Evolutionary conservation across 2,113 vertebrate genomes (phyloP).

Genomic region (Coreoperca whiteheadi): DNA sequence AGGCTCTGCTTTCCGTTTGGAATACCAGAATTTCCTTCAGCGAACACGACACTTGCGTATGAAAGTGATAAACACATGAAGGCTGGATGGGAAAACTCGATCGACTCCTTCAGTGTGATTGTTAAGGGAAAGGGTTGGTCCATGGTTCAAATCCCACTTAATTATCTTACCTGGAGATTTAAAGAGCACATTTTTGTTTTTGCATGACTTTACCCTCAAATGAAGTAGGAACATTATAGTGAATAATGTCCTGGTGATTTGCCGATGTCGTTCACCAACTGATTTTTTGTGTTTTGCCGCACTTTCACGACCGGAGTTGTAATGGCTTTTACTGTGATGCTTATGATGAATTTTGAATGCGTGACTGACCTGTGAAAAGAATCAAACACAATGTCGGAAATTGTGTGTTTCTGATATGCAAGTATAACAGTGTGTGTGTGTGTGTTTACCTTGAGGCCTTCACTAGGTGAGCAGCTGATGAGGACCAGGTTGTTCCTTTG

Average conservation of each 20-base stretch:
- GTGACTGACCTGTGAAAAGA: too few relatives aligned
- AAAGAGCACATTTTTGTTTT: too few relatives aligned
- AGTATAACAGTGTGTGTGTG: neutral
- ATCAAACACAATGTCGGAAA: too few relatives aligned
- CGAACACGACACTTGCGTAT: neutral
- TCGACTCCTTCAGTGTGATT: neutral
- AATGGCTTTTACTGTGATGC: too few relatives aligned
- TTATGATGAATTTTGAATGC: too few relatives aligned
- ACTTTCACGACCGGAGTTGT: too few relatives aligned
- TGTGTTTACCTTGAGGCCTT: slow-evolving; percentile 88
- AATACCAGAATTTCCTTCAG: neutral
- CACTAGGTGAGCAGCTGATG: slow-evolving; percentile 84
- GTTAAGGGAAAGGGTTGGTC: neutral
- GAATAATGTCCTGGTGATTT: neutral
- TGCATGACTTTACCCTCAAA: neutral
- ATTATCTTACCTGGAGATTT: neutral
- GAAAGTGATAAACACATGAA: neutral
- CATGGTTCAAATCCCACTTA: neutral
- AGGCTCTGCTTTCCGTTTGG: neutral
- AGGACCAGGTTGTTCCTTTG: slow-evolving; percentile 91
- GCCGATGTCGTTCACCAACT: neutral
- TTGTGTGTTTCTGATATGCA: too few relatives aligned
- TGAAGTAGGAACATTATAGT: neutral
- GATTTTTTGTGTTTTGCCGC: neutral
- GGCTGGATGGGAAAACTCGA: neutral